Conservation (phyloP, 2,888 invertebrate genomes). For the Orthonychiurus folsomi region DNA sequence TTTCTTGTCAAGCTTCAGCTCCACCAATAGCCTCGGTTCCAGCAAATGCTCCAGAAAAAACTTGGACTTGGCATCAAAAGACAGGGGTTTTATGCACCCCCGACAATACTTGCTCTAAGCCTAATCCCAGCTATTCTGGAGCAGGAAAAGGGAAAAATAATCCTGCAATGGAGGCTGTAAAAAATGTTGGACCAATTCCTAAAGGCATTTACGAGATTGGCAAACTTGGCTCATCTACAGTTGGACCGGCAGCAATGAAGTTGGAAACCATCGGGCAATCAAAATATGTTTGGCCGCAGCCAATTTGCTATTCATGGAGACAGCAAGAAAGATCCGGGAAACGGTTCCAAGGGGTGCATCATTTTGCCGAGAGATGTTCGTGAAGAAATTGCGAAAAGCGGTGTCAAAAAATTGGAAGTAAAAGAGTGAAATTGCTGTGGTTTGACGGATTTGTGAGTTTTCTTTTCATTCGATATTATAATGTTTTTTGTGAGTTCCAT, state of each 20-base stretch:
- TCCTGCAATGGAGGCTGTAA: neutral
- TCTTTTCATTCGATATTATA: no score
- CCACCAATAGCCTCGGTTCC: no score
- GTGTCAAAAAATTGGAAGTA: neutral
- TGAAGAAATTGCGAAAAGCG: neutral
- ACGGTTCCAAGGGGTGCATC: neutral
- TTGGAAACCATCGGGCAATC: neutral
- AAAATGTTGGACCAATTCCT: neutral
- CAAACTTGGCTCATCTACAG: neutral
- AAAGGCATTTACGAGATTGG: no score
- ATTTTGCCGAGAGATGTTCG: neutral
- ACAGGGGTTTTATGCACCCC: neutral
- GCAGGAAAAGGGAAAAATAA: neutral
- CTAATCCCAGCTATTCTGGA: neutral
- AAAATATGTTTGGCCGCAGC: neutral
- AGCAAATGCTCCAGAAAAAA: no score
- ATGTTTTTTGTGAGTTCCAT: no score
- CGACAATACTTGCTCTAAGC: neutral
- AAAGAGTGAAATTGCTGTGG: no score
- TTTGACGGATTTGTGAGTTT: conserved; percentile 2
- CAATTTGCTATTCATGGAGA: neutral
- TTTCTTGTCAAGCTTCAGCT: no score
- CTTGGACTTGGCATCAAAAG: neutral
- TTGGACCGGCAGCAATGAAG: neutral
- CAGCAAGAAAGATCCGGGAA: neutral